These are phyloP conservation scores for Euzophera pinguis DNA, from an alignment of 2,888 invertebrate species.

Conservation along the genomic window DNA sequence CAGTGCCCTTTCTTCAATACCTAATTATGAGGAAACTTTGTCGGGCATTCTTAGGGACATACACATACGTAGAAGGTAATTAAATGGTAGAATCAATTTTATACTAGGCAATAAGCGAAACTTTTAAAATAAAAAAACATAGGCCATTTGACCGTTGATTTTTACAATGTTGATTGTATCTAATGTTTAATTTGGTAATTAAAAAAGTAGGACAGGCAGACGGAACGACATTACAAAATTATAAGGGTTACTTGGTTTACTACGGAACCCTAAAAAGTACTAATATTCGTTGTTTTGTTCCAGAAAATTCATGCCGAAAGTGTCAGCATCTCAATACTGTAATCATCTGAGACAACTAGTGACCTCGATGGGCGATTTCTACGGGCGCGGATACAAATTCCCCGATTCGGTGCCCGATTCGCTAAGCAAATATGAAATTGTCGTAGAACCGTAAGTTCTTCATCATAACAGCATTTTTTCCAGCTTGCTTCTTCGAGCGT, in stretches of 20 bases:
- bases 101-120: neutral
- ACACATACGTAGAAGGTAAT: constrained; percentile 88
- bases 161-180: no score
- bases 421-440: constrained; percentile 88
- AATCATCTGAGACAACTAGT: constrained; percentile 90
- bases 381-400: constrained; percentile 78
- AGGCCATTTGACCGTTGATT: no score
- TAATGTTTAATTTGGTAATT: no score
- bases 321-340: constrained; percentile 92
- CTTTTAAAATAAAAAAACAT: no score
- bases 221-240: neutral
- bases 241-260: no score
- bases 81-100: constrained; percentile 19
- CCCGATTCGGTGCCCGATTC: constrained; percentile 86
- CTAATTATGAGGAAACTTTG: constrained; percentile 90
- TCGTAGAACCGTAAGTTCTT: constrained; percentile 90
- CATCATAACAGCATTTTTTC: neutral
- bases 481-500: no score
- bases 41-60: constrained; percentile 91
- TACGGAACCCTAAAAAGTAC: no score
- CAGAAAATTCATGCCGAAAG: constrained; percentile 94
- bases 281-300: constrained; percentile 42
- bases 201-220: neutral
- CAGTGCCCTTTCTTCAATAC: constrained; percentile 85
- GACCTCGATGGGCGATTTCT: constrained; percentile 88